phyloP scores from a whole-genome alignment of 2,113 vertebrate genomes.

The Pampusana beccarii region DNA sequence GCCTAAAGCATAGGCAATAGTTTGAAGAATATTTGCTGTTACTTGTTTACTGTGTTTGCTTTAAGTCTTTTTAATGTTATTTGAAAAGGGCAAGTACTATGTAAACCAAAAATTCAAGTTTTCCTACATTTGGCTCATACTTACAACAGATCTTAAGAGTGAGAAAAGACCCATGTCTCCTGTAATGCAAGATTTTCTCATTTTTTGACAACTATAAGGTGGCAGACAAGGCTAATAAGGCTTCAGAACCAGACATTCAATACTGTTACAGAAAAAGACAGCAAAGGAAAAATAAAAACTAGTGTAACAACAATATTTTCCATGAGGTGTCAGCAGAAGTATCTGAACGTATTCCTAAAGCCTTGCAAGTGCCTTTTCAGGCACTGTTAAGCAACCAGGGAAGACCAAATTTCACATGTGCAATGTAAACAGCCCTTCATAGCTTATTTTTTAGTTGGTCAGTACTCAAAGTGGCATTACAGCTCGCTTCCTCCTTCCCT shows the following conservation, averaged over 20 bases:
- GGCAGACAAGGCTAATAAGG: background rate
- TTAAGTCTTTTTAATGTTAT: background rate
- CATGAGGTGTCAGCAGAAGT: conserved; percentile 55
- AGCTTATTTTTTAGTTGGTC: background rate
- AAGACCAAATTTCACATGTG: background rate
- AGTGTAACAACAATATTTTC: conserved; percentile 41
- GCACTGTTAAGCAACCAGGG: background rate
- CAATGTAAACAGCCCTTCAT: background rate
- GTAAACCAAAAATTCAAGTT: background rate
- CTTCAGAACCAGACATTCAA: background rate
- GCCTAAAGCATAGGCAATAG: background rate
- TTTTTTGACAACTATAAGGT: background rate
- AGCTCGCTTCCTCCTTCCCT: background rate
- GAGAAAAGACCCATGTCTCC: background rate
- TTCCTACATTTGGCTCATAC: background rate
- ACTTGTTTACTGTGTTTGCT: background rate
- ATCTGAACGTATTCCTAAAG: conserved; percentile 32
- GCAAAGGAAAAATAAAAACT: background rate
- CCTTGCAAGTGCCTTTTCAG: background rate
- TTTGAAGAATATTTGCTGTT: background rate
- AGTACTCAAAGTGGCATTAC: background rate
- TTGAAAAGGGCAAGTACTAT: background rate
- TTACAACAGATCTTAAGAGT: background rate
- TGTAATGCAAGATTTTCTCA: background rate
- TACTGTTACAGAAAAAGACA: background rate